Evolutionary conservation across 2,888 invertebrate species (phyloP), one percentile per base, ranked within the genome.

Genomic region (Bellardia pandia): DNA sequence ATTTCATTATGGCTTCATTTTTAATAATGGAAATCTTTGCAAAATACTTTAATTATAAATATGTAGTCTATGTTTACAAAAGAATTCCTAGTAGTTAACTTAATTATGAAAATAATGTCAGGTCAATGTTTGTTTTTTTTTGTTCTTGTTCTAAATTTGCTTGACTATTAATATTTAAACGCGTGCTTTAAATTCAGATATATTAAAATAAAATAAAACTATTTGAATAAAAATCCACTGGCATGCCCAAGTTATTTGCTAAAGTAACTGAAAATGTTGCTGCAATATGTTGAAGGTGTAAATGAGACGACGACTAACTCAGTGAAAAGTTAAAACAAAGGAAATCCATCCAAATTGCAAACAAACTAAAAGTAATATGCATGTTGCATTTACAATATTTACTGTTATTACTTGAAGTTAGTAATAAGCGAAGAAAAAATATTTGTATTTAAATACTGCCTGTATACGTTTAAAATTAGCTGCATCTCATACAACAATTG

Each of bases 1-100:
- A 64, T 64, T 74, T 74, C 56, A 74, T 81, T 81, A 66, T 56
- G 74, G 74, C 64, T 81, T 74, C 74, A 48, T 37, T 11, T 0
- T 45, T 56, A 51, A 51, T 40, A 62, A 60, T 48, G 45, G 23
- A 69, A 48, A 69, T 23, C 48, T 51, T 62, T 71, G n/a, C n/a
- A 60, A 37, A 8, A 14, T 3, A 33, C 30, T 72, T 64, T 53
- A 42, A 64, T 72, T 62, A 79, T 40, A n/a, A 69, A 23, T 1
- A 48, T 40, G 11, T 48, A 11, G n/a, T 40, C 37, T 37, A n/a
- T 13, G 56, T 2, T 66, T 30, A 78, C 40, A 45, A n/a, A 42
- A 42, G 14, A 66, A 42, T 23, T 66, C 5, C 7, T n/a, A 14
- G 40, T 42, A 33, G n/a, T 64, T n/a, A 40, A 51, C 23, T 58